A percentile compares a stretch with the other conserved stretches of the same genome.
Conservation (phyloP, 2,797 vertebrate species). For the Sebastes wilsoni region DNA sequence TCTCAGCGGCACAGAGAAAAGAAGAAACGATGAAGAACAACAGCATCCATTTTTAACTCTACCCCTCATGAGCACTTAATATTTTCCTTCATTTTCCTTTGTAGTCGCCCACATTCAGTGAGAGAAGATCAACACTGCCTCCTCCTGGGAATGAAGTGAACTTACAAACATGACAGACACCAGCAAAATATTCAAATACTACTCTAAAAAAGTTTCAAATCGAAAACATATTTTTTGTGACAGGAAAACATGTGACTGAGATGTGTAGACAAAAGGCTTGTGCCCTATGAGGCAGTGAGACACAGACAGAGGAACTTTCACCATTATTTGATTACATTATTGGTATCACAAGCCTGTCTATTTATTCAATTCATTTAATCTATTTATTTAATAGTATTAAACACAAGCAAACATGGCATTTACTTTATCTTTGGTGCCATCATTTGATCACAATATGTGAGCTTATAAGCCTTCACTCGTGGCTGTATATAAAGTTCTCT, state of each 20-base stretch:
- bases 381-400: slow-evolving; percentile 30
- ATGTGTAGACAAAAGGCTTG: neutral
- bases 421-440: neutral
- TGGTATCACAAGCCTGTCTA: slow-evolving; percentile 57
- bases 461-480: neutral
- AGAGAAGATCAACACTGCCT: slow-evolving; percentile 50
- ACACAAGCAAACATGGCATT: neutral
- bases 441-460: neutral
- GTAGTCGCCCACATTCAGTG: neutral
- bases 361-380: neutral
- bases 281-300: neutral
- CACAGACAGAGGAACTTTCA: neutral
- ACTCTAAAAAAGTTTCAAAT: neutral
- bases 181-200: neutral
- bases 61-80: neutral
- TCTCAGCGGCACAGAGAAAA: neutral
- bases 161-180: neutral
- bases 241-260: neutral
- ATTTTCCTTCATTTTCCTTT: slow-evolving; percentile 1
- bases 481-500: neutral
- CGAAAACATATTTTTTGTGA: too few species aligned
- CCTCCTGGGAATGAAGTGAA: slow-evolving; percentile 45
- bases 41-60: neutral
- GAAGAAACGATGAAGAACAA: neutral
- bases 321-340: slow-evolving; percentile 64